Conservation (phyloP, 2,888 invertebrate species). For the Tineola bisselliella region DNA sequence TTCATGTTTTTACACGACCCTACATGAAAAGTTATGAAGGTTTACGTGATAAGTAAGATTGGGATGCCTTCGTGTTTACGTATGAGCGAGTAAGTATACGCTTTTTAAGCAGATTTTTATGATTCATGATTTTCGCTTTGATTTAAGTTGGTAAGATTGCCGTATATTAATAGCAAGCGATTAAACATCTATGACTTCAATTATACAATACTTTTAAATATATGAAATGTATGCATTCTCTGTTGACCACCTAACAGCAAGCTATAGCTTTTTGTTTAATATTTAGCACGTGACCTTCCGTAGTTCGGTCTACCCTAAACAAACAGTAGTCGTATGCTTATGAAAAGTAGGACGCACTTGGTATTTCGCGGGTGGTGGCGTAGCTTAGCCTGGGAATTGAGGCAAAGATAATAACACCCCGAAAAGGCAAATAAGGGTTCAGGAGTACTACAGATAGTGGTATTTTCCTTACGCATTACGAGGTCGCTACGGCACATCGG, state of each 20-base stretch:
- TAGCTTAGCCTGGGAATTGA: constrained; percentile 58
- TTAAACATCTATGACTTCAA: too few relatives aligned
- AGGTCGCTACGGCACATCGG: constrained; percentile 42
- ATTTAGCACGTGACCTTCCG: constrained; percentile 54
- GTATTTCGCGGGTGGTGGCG: constrained; percentile 62
- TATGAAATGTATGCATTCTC: constrained; percentile 19
- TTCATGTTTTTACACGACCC: neutral
- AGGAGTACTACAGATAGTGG: constrained; percentile 50
- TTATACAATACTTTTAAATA: too few relatives aligned
- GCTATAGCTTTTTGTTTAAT: constrained; percentile 39
- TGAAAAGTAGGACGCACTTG: constrained; percentile 63
- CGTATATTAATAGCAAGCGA: too few relatives aligned
- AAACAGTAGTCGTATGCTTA: constrained; percentile 53
- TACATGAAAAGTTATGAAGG: neutral
- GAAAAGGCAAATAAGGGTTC: constrained; percentile 61
- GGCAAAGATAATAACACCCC: constrained; percentile 57
- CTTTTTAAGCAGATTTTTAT: neutral
- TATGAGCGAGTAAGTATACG: neutral
- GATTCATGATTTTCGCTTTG: neutral
- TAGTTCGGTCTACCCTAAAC: constrained; percentile 51
- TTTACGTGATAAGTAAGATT: constrained; percentile 1
- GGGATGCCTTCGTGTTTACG: neutral
- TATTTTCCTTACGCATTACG: constrained; percentile 58
- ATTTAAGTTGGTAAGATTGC: too few relatives aligned
- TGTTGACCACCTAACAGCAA: constrained; percentile 35